A percentile compares a stretch with the other conserved stretches of the same genome.
Conservation (phyloP, 2,888 invertebrate species). For the Xanthorhoe designata region DNA sequence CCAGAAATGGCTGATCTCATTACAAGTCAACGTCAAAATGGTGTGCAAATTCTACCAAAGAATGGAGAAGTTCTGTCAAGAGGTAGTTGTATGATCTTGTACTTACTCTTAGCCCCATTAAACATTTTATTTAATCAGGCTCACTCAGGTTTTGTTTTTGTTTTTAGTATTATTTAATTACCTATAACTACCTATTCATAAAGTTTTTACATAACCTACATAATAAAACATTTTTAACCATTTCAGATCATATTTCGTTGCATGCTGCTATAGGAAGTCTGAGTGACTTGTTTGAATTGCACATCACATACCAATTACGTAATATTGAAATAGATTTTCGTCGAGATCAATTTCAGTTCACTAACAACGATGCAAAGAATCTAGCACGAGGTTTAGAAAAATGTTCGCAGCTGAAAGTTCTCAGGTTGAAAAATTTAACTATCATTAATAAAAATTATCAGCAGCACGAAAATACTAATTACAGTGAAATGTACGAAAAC, state of each 20-base stretch:
- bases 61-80: conserved; percentile 59
- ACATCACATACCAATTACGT: conserved; percentile 73
- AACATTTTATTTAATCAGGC: too few relatives aligned
- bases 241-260: conserved; percentile 78
- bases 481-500: too few relatives aligned
- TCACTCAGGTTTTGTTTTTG: too few relatives aligned
- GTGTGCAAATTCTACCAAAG: conserved; percentile 52
- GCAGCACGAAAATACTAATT: too few relatives aligned
- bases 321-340: conserved; percentile 71
- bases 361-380: conserved; percentile 78
- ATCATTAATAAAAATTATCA: not conserved
- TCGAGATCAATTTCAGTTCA: conserved; percentile 80
- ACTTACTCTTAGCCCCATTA: too few relatives aligned
- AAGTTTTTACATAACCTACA: too few relatives aligned
- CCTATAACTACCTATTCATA: too few relatives aligned
- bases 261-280: conserved; percentile 80
- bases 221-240: not conserved
- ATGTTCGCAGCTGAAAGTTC: conserved; percentile 64
- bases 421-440: conserved; percentile 58
- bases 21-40: conserved; percentile 65
- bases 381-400: conserved; percentile 76
- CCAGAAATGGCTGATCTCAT: conserved; percentile 78
- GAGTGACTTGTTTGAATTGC: conserved; percentile 71
- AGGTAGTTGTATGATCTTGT: conserved; percentile 47
- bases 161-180: too few relatives aligned